Conservation (phyloP, 2,888 invertebrate species). For the Hecatera dysodea region DNA sequence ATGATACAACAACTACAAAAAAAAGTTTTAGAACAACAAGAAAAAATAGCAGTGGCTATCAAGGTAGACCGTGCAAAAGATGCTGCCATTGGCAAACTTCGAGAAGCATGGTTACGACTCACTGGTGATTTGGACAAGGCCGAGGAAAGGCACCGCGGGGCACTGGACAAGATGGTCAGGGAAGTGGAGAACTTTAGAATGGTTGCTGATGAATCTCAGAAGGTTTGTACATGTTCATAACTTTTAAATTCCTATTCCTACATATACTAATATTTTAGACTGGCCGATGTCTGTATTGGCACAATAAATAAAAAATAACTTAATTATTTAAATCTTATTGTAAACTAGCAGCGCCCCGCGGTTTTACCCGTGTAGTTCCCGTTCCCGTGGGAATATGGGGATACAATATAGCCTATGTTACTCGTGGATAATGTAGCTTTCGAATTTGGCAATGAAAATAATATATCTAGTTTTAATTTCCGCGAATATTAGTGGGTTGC, state of each 20-base stretch:
- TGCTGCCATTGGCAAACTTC: constrained; percentile 92
- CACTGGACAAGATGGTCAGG: constrained; percentile 86
- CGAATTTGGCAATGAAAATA: too few species aligned
- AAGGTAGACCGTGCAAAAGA: constrained; percentile 95
- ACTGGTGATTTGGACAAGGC: constrained; percentile 84
- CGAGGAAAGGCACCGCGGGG: constrained; percentile 86
- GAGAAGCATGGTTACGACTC: constrained; percentile 92
- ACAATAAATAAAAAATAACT: too few species aligned
- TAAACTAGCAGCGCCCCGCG: too few species aligned
- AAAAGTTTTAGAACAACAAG: constrained; percentile 94
- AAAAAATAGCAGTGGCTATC: constrained; percentile 94
- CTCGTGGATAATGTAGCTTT: too few species aligned
- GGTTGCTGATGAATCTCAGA: constrained; percentile 86
- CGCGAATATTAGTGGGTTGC: too few species aligned
- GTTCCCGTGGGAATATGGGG: too few species aligned
- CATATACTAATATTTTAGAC: background rate
- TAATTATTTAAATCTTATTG: too few species aligned
- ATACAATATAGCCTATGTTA: too few species aligned
- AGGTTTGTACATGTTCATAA: constrained; percentile 70
- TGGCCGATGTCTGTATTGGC: too few species aligned
- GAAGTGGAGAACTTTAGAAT: constrained; percentile 89
- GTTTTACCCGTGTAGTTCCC: too few species aligned
- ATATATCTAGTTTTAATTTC: too few species aligned
- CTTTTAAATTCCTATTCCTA: background rate
- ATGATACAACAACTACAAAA: constrained; percentile 94